Conservation (phyloP, 53 echinoderm and acorn worm species). For the Echinarachnius parma region DNA sequence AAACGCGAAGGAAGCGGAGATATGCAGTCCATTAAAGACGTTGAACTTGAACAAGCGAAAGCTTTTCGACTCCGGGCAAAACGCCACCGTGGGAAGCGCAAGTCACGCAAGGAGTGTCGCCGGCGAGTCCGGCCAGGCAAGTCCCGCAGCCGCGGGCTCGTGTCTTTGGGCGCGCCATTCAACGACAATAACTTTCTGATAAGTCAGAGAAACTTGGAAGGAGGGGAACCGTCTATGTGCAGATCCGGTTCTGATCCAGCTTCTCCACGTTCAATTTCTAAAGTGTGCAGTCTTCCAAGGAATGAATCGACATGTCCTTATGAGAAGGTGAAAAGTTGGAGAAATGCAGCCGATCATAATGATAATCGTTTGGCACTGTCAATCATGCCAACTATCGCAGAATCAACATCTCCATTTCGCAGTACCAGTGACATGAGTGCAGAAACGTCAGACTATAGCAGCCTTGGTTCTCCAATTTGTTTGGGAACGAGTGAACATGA, state of each 20-base stretch:
- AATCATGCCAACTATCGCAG: neutral
- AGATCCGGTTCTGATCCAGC: neutral
- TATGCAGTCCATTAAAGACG: no score
- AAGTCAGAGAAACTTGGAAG: constrained; percentile 33
- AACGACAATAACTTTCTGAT: constrained; percentile 69
- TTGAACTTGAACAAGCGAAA: no score
- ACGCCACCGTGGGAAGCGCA: constrained; percentile 26
- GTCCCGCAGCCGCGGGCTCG: constrained; percentile 7
- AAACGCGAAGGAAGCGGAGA: no score
- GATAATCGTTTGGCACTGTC: no score
- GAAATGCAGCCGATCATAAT: no score
- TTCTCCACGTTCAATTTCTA: neutral
- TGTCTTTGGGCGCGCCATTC: constrained; percentile 48
- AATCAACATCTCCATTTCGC: neutral
- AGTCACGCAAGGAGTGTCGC: constrained; percentile 22
- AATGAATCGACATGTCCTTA: neutral
- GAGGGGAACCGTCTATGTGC: neutral
- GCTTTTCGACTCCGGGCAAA: no score
- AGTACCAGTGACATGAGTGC: neutral
- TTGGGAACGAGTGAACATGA: neutral
- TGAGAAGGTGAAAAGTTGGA: no score
- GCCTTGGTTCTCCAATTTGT: constrained; percentile 6
- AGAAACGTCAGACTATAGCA: constrained; percentile 27
- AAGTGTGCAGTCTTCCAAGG: neutral
- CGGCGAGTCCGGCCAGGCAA: constrained; percentile 27